phyloP scores from a whole-genome alignment of 2,113 vertebrate species.

The Edolisoma coerulescens region DNA sequence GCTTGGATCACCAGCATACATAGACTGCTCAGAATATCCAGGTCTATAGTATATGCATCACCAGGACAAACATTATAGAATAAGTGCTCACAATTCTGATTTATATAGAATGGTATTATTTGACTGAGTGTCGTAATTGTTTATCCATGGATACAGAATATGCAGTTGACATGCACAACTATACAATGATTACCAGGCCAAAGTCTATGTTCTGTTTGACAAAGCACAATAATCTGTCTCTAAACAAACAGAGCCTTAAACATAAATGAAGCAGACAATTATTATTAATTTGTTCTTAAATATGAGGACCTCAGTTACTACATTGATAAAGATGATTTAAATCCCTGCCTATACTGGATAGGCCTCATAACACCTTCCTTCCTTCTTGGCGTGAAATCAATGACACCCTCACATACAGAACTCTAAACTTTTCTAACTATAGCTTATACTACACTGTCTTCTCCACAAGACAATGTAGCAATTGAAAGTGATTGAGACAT shows the following conservation, averaged over 20 bases:
- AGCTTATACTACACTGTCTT: background rate
- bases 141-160: background rate
- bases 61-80: no score
- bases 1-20: background rate
- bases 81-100: background rate
- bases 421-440: background rate
- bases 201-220: background rate
- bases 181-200: background rate
- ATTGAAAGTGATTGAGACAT: background rate
- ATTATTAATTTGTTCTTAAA: background rate
- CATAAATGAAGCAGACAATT: background rate
- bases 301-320: background rate
- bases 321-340: background rate
- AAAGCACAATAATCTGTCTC: background rate
- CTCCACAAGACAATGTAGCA: background rate
- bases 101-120: background rate
- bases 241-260: background rate
- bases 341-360: background rate
- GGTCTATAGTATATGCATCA: background rate
- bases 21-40: background rate
- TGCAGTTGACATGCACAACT: background rate
- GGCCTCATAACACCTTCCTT: background rate
- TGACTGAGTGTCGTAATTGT: background rate
- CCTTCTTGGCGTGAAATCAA: background rate
- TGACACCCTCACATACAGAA: background rate